Percentiles rank a stretch among this genome's conserved stretches.
phyloP scores from a whole-genome alignment of 2,797 vertebrate species.

The Merluccius polli region DNA sequence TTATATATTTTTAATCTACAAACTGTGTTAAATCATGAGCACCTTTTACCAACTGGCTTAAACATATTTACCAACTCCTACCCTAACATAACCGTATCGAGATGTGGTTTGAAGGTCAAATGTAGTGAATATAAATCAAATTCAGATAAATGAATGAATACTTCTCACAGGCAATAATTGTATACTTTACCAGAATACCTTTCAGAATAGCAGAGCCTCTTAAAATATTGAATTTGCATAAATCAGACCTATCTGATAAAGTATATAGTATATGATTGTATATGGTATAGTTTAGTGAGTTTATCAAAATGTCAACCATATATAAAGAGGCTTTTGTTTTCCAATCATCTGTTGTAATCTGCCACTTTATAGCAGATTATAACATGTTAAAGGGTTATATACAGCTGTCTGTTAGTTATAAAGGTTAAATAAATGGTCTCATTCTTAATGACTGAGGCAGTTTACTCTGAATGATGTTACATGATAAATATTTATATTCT shows the following conservation, averaged over 20 bases:
- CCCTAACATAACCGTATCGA: too few species aligned
- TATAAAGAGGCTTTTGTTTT: not conserved
- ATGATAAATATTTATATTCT: constrained; percentile 1
- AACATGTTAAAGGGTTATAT: not conserved
- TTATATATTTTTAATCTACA: not conserved
- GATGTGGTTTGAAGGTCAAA: not conserved
- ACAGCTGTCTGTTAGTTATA: not conserved
- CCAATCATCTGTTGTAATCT: not conserved
- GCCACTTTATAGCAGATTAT: not conserved
- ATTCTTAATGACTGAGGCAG: not conserved
- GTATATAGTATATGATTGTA: not conserved
- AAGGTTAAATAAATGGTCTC: not conserved
- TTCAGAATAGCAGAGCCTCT: not conserved
- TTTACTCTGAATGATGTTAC: constrained; percentile 2
- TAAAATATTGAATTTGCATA: not conserved
- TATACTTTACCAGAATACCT: not conserved
- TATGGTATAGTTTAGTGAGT: too few species aligned
- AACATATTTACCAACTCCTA: not conserved
- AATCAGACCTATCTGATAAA: not conserved
- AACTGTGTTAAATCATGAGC: not conserved
- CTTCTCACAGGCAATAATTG: constrained; percentile 1
- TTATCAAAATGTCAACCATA: not conserved
- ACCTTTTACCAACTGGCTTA: not conserved
- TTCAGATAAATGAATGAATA: not conserved
- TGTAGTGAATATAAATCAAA: not conserved